Percentiles rank a stretch among this genome's conserved stretches.
Evolutionary conservation across 1,140 invertebrate species (phyloP).

Genomic region (Dreissena rostriformis): DNA sequence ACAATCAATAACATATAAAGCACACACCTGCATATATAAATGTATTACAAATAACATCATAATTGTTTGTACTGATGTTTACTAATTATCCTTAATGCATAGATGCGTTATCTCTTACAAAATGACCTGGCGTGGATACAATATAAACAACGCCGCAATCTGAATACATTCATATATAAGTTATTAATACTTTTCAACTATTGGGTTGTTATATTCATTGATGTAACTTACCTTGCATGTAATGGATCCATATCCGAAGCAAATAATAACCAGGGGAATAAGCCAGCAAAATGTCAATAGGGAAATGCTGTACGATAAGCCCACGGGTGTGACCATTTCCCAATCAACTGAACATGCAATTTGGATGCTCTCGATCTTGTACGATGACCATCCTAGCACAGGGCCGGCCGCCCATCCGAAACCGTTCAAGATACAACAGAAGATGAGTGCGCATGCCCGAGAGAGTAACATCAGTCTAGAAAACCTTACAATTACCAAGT

Average conservation of each 20-base stretch:
- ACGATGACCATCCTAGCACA: conserved; percentile 35
- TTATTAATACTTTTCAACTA: not conserved
- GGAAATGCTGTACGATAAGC: conserved; percentile 12
- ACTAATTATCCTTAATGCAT: not conserved
- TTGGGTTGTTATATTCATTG: not conserved
- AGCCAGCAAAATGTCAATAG: conserved; percentile 25
- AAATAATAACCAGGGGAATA: conserved; percentile 18
- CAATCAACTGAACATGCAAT: conserved; percentile 38
- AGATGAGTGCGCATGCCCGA: not conserved
- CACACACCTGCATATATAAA: too few species aligned
- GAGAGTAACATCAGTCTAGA: not conserved
- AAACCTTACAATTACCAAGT: conserved; percentile 17
- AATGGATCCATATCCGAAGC: conserved; percentile 24
- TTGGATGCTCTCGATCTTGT: conserved; percentile 21
- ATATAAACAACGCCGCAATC: not conserved
- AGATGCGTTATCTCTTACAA: not conserved
- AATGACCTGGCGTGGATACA: not conserved
- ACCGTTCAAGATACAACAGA: not conserved
- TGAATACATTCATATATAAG: not conserved
- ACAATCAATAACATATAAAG: too few species aligned
- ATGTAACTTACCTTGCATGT: conserved; percentile 22
- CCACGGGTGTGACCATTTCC: not conserved
- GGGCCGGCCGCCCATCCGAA: conserved; percentile 21
- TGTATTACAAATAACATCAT: not conserved
- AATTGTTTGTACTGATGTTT: not conserved